Percentiles rank a stretch among this genome's conserved stretches.
These are phyloP conservation scores for Diphyllodes magnificus DNA, from an alignment of 2,113 vertebrate genomes.

Conservation along the genomic window DNA sequence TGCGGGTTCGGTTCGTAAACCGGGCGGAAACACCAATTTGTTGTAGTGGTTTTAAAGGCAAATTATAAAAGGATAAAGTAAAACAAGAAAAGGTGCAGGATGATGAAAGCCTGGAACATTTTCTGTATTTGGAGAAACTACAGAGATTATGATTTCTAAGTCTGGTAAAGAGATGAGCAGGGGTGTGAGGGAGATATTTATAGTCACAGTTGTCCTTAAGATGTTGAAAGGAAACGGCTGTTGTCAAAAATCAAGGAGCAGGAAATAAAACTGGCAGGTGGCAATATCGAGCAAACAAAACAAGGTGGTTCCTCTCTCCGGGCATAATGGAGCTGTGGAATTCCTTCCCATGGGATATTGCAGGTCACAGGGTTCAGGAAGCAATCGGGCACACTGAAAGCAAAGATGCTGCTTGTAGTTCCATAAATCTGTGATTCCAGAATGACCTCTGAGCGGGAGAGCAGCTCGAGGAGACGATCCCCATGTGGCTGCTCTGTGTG, in stretches of 20 bases:
- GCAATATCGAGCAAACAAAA: not conserved
- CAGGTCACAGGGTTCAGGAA: not conserved
- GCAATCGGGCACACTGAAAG: not conserved
- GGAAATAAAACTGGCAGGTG: not conserved
- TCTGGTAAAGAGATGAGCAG: not conserved
- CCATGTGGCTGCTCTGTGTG: not conserved
- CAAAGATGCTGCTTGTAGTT: not conserved
- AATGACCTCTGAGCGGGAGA: not conserved
- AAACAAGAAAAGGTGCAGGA: not conserved
- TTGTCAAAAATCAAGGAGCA: not conserved
- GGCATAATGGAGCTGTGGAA: not conserved
- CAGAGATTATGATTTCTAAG: not conserved
- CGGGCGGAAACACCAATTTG: too few species aligned
- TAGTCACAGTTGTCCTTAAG: not conserved
- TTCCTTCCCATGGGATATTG: not conserved
- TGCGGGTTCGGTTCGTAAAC: too few species aligned
- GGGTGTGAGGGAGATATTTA: not conserved
- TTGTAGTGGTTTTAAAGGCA: too few species aligned
- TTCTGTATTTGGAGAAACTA: not conserved
- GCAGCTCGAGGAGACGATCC: not conserved
- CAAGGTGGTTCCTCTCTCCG: not conserved
- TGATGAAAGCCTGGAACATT: not conserved
- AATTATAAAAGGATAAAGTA: not conserved
- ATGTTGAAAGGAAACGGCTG: not conserved
- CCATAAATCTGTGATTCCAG: not conserved